A percentile compares a stretch with the other conserved stretches of the same genome.
These are phyloP conservation scores for Netelia fuscicornis DNA, from an alignment of 2,888 invertebrate species.

Conservation along the genomic window DNA sequence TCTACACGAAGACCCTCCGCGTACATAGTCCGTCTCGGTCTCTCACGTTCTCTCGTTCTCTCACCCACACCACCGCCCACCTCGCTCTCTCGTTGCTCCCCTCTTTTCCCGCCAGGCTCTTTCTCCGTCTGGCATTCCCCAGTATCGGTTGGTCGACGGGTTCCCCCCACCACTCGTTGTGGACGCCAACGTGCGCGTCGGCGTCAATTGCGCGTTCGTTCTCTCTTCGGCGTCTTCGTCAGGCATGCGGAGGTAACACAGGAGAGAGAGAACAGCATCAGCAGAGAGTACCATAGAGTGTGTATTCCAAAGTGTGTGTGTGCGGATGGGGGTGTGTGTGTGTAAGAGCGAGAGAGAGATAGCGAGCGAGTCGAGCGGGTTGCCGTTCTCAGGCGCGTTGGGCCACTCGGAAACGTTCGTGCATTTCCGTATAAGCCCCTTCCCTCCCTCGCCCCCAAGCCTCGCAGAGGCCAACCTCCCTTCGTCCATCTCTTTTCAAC, in stretches of 20 bases:
- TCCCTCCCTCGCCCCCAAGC: conserved; percentile 26
- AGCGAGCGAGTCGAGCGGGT: conserved; percentile 41
- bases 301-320: conserved; percentile 21
- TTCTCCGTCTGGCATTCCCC: conserved; percentile 59
- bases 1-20: conserved; percentile 21
- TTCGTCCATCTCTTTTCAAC: conserved; percentile 1
- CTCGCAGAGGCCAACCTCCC: neutral
- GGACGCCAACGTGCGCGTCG: conserved; percentile 61
- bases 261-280: conserved; percentile 54
- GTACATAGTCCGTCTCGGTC: conserved; percentile 28
- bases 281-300: conserved; percentile 16
- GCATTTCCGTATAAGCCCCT: conserved; percentile 71
- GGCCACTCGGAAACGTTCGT: conserved; percentile 78
- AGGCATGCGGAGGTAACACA: conserved; percentile 44
- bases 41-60: conserved; percentile 49
- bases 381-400: conserved; percentile 52
- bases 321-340: neutral
- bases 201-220: conserved; percentile 75
- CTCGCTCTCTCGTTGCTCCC: conserved; percentile 20
- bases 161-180: conserved; percentile 65
- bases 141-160: conserved; percentile 68
- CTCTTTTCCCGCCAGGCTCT: conserved; percentile 64
- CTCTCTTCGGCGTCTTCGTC: conserved; percentile 59
- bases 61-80: conserved; percentile 19
- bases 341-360: neutral